Evolutionary conservation across 37 sponge, comb jelly and placozoan genomes (phyloP), one percentile per base, ranked within the genome.

Genomic region (Amphimedon queenslandica): DNA sequence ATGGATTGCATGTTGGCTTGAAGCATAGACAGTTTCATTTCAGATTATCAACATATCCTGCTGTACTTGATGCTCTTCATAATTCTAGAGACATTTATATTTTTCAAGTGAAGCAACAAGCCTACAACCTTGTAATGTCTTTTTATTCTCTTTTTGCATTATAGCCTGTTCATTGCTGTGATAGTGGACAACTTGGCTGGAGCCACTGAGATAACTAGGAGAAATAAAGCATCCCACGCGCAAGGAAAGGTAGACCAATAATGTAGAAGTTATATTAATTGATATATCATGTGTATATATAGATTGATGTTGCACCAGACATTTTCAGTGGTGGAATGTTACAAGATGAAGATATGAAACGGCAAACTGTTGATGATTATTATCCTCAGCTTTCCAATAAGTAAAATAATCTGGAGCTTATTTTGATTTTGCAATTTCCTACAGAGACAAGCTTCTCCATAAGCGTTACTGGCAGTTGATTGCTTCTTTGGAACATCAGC

Each of bases 121-220:
- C 29, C 21, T 25, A 13, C 34, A 65, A 5, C n/a, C n/a, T n/a
- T 30, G 20, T 30, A 24, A n/a, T 30, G 36, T 38, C 18, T 37
- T 56, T 56, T 51, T 11, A 10, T 63, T 10, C 64, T 20, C 13
- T 41, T 67, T n/a, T n/a, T n/a, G n/a, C n/a, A n/a, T n/a, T n/a
- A n/a, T 60, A 91, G 84, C 79, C 66, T 94, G 55, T 87, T 94
- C 74, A 84, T 94, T 57, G 95, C 95, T 24, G 95, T 94, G 39
- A 94, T 94, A 23, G 95, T 94, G 33, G 95, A 94, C 70, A 94
- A 86, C 55, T 64, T 94, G 27, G 84, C 82, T 2, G 70, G 78
- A 37, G 76, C 79, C 28, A 77, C 82, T 25, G 91, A 85, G 28
- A 75, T 58, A 58, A 66, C 82, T 57, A 66, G 55, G 28, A 81